Base-by-base conservation (phyloP, 2,888 invertebrate genomes). In the Lymantria monacha region DNA sequence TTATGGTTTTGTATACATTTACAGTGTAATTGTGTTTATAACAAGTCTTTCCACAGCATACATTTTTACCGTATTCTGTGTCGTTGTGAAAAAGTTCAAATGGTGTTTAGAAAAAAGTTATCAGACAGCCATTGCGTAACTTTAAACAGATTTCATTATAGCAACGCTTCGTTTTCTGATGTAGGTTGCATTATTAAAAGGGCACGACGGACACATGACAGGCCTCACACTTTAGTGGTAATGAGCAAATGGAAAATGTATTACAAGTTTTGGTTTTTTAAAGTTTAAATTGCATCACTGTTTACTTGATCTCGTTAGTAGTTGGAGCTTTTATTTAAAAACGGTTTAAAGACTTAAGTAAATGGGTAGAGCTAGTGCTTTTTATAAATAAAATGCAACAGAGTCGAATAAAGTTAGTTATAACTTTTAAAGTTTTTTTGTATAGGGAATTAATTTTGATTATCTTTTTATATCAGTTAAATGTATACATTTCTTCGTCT, bases 131-230 rank as follows among this genome's bases (percentile, higher is more conserved):
- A 33, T 44, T 44, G 30, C 33, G 15, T 37, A 42, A 49, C 38
- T n/a, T 15, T 45, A 12, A 15, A 9, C 42, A 9, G 46, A 61
- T 55, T 42, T 48, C 40, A 46, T 42, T 43, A 45, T 49, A 49
- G 60, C 66, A 66, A 66, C 60, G 57, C 49, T 45, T 63, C 59
- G 47, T 62, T 56, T 54, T 41, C 44, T 59, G 33, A 61, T 62
- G 61, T 67, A 59, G 65, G 53, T 63, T 62, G 54, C 48, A 51
- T 31, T 41, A 61, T 57, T 59, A 53, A 62, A 65, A 67, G 65
- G 65, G 55, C 63, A 57, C 40, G 57, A 66, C 51, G 49, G 49
- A 55, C 58, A 57, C 64, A 64, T 59, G 59, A 57, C 62, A 61
- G 51, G 51, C 51, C 51, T 37, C 42, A 44, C 46, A 42, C 37